Base-by-base conservation (phyloP, 2,113 vertebrate genomes). In the Bos taurus region DNA sequence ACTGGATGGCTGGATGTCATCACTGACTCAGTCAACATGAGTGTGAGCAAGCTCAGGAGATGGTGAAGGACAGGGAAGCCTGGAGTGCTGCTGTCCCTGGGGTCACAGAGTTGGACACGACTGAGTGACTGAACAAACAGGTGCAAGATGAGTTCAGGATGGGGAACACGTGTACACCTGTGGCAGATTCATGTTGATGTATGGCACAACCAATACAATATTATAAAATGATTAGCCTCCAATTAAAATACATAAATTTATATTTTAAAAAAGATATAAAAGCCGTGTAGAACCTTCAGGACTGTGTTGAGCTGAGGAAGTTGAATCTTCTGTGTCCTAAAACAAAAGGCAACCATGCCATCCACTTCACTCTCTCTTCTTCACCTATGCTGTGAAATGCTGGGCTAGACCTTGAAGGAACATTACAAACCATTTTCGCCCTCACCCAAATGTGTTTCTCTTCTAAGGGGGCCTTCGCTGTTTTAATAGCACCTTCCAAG, bases 141-240 rank as follows among this genome's bases (percentile, higher is more conserved):
- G 12, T 28, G 54, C 7, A 5, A 10, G 26, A 4, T 11, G 25
- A 11, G 59, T 2, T 60, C 59, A 60, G 59, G 59, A 28, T 28
- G 26, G 59, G 59, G 26, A 59, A 6, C 12, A 2, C 5, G 0
- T 28, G 59, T 2, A 3, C 59, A 60, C 26, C 26, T 2, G 2
- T 6, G 59, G 25, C 1, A 0, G 59, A 30, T 60, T 30, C 12
- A 14, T 6, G 26, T 6, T 60, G 59, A 6, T 28, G 26, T 6
- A 30, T 30, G 57, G 59, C 59, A 60, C 59, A 13, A 14, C 59
- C 26, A 60, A 30, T 30, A 3, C 26, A 14, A 13, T 60, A 30
- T 60, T 60, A 26, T 30, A 14, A 60, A 30, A 14, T 6, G 6
- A 30, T 28, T 60, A 60, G 12, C 59, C 59, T 60, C 59, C 26